Conservation (phyloP, 2,113 vertebrate species). For the Brienomyrus brachyistius region DNA sequence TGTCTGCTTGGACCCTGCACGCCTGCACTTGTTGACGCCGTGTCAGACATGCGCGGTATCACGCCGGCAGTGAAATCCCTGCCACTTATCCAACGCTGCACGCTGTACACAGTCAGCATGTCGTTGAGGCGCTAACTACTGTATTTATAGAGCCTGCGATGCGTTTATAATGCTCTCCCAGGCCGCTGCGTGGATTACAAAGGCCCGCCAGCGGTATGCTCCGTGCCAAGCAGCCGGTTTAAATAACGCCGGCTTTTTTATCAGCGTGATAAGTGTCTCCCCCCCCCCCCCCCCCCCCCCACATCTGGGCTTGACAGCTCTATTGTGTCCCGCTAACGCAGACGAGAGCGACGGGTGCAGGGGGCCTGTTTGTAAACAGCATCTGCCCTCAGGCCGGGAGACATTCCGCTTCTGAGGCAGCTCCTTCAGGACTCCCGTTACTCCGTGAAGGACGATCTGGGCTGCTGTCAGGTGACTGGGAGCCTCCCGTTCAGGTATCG, state of each 20-base stretch:
- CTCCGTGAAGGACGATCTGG: not conserved
- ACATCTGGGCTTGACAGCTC: conserved; percentile 46
- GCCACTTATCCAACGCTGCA: conserved; percentile 47
- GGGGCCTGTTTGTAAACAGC: conserved; percentile 24
- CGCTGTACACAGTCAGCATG: conserved; percentile 24
- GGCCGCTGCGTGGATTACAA: not conserved
- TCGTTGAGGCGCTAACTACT: not conserved
- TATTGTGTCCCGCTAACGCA: conserved; percentile 31
- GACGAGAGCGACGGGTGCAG: conserved; percentile 27
- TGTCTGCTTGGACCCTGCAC: conserved; percentile 32
- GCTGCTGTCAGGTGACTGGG: not conserved
- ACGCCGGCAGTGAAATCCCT: conserved; percentile 45
- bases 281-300: not conserved
- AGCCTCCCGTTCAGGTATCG: not conserved
- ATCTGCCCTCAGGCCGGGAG: not conserved
- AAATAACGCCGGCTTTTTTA: conserved; percentile 24
- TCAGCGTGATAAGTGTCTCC: conserved; percentile 32
- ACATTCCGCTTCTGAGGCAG: not conserved
- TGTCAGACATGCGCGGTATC: conserved; percentile 34
- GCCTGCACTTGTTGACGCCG: conserved; percentile 46
- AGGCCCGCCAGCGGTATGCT: conserved; percentile 7
- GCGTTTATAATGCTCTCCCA: conserved; percentile 7
- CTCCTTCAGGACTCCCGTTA: conserved; percentile 3
- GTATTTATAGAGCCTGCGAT: conserved; percentile 4
- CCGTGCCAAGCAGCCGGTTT: conserved; percentile 8